Conservation (phyloP, 2,888 invertebrate species). For the Monoplex corrugatus region DNA sequence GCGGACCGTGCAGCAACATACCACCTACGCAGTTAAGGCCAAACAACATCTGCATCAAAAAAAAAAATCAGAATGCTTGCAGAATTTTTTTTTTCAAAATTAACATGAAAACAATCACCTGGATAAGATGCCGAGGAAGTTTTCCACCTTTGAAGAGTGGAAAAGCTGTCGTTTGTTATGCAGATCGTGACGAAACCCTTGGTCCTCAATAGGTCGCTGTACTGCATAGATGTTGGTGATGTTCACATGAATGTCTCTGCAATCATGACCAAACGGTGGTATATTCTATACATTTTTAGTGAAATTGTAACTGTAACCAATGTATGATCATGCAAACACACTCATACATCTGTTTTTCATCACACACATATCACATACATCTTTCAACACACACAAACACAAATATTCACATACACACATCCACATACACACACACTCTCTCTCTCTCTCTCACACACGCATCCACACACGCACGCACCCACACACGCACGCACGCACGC, state of each 20-base stretch:
- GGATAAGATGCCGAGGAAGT: slow-evolving; percentile 80
- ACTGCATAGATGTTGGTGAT: slow-evolving; percentile 72
- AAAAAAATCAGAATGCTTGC: too few relatives aligned
- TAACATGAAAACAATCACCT: too few relatives aligned
- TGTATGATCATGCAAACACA: too few relatives aligned
- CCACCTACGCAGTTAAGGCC: too few relatives aligned
- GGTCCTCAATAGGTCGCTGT: slow-evolving; percentile 71
- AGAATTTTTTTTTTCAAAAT: too few relatives aligned
- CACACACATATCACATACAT: too few relatives aligned
- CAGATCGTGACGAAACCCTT: slow-evolving; percentile 67
- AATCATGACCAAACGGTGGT: slow-evolving; percentile 6
- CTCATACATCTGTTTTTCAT: too few relatives aligned
- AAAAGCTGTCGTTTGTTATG: slow-evolving; percentile 69
- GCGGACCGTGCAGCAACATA: too few relatives aligned
- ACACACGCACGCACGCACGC: not conserved
- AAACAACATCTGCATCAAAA: too few relatives aligned
- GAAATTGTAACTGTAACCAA: too few relatives aligned
- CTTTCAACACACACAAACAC: too few relatives aligned
- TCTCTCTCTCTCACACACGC: not conserved
- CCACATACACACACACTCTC: not conserved
- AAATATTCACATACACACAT: not conserved
- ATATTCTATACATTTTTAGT: too few relatives aligned
- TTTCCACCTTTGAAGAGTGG: slow-evolving; percentile 77
- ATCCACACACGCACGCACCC: not conserved
- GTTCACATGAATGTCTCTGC: slow-evolving; percentile 57